Evolutionary conservation across 2,113 vertebrate species (phyloP), one percentile per base, ranked within the genome.

Genomic region (Boleophthalmus pectinirostris): DNA sequence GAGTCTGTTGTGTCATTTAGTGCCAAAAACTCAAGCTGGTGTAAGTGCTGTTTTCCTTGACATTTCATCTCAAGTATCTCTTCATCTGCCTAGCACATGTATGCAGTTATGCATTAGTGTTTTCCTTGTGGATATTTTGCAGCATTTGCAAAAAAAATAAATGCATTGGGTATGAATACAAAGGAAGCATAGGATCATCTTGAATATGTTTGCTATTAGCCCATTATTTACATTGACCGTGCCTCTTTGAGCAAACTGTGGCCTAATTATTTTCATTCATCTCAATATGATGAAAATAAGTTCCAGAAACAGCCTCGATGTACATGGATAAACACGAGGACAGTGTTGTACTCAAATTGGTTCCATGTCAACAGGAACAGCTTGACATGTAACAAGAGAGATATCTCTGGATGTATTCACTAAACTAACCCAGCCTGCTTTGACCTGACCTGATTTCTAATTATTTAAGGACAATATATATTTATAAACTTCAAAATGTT

Each of bases 81-180:
- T 77, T 86, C 85, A 89, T 88, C 84, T 90, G 87, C 68, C 87
- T 51, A 72, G 82, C 92, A 92, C 77, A 82, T 90, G 88, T 81
- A 64, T 18, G 15, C 24, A 79, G 56, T 66, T 67, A 79, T 81
- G 80, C 75, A 66, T 47, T 5, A 12, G 49, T 69, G 68, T 71
- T 79, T 83, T 82, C 75, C 69, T 77, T 73, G 81, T 58, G 20
- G 63, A n/a, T 18, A 43, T 67, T 70, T 74, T 47, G 54, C 24
- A 21, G 57, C 67, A 70, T 82, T 25, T 71, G 24, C 10, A 47
- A 73, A 68, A 3, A n/a, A n/a, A n/a, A n/a, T n/a, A n/a, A 45
- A 69, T 67, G 58, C 6, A 47, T 51, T 69, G 15, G 58, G 65
- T 25, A 81, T 24, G 56, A 18, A 71, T 72, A 58, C 8, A 70